These are phyloP conservation scores for Lagenorhynchus albirostris DNA, from an alignment of 2,113 vertebrate genomes.

Conservation along the genomic window DNA sequence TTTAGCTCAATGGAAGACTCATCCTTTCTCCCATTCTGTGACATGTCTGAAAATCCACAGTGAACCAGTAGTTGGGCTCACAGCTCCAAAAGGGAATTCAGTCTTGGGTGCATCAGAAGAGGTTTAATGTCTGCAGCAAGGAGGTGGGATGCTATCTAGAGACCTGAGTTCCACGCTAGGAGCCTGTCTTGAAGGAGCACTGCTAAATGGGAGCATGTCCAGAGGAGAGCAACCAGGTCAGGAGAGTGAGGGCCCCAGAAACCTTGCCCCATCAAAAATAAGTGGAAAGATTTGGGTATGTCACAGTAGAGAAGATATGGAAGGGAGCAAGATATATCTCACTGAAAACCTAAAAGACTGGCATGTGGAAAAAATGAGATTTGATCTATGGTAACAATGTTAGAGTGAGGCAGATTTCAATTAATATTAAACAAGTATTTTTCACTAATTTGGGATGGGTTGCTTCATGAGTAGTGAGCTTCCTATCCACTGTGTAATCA, in stretches of 20 bases:
- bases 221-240: background rate
- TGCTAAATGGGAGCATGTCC: background rate
- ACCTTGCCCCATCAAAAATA: background rate
- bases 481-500: background rate
- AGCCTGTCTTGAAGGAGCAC: background rate
- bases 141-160: background rate
- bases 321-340: background rate
- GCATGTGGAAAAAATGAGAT: background rate
- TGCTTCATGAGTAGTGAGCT: background rate
- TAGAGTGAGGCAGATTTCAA: background rate
- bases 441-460: background rate
- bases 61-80: background rate
- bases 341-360: background rate
- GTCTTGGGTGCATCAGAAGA: background rate
- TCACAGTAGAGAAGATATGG: background rate
- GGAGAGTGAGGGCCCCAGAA: background rate
- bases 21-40: background rate
- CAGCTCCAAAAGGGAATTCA: background rate
- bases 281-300: background rate
- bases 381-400: background rate
- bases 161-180: fast-evolving
- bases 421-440: background rate
- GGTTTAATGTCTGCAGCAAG: background rate
- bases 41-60: background rate
- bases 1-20: background rate